Conservation (phyloP, 2,888 invertebrate species). For the Electrophaes corylata region DNA sequence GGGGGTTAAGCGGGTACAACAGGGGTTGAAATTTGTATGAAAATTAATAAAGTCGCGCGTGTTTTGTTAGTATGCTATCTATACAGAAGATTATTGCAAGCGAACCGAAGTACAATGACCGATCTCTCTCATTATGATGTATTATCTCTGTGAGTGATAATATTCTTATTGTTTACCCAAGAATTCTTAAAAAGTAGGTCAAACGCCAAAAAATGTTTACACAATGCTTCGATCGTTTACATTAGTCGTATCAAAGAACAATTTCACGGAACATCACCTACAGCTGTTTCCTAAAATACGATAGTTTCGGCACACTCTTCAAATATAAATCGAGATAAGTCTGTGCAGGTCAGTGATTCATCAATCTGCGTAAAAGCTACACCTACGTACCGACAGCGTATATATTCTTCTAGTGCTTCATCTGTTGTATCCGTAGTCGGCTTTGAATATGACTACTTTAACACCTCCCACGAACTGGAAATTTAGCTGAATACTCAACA, state of each 20-base stretch:
- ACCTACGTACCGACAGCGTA: constrained; percentile 41
- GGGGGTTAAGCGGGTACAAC: no score
- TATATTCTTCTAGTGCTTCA: neutral
- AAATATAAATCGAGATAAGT: constrained; percentile 48
- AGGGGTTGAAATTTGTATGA: no score
- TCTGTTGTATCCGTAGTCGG: neutral
- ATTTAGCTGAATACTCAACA: no score
- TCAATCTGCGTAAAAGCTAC: constrained; percentile 47
- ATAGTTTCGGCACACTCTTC: constrained; percentile 44
- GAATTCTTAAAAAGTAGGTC: neutral
- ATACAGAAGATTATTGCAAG: no score
- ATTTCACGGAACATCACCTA: constrained; percentile 28
- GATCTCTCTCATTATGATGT: no score
- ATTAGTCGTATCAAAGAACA: constrained; percentile 24
- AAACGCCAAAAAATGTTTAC: neutral
- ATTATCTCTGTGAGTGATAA: no score
- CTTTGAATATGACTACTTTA: no score
- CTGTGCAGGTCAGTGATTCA: constrained; percentile 49
- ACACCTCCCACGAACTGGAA: no score
- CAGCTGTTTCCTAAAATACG: constrained; percentile 42
- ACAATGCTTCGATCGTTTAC: neutral
- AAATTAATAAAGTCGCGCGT: no score
- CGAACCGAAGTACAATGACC: no score
- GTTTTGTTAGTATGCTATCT: no score
- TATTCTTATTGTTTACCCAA: no score